Evolutionary conservation across 2,888 invertebrate genomes (phyloP), one percentile per base, ranked within the genome.

Genomic region (Campoplex capitator): DNA sequence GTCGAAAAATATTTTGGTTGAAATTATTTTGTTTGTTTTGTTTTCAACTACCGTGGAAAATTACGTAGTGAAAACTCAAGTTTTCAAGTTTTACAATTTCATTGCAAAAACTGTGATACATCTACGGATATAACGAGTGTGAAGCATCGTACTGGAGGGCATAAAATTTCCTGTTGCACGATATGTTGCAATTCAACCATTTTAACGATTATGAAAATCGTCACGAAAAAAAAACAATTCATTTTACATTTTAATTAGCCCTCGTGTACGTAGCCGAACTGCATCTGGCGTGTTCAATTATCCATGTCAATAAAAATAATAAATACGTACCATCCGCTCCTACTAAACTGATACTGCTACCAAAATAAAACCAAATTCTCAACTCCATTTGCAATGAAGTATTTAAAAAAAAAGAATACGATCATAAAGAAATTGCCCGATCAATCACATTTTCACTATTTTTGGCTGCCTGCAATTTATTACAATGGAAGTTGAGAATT

Each of bases 311-410:
- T 65, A 28, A 71, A 85, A 88, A 87, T n/a, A n/a, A 75, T 82
- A 81, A 87, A 84, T 93, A 92, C 92, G 89, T 92, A 92, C 92
- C 92, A 88, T 89, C 89, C 87, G 90, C 89, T 91, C 90, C 91
- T 92, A 91, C 90, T 87, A 91, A 76, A 90, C 89, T 88, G 88
- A 89, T 88, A 89, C 82, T 88, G 68, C 79, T 83, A 88, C 82
- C 80, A 18, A 48, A 54, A 70, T 51, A 70, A 68, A 62, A 48
- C 48, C 76, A 77, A 79, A 75, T 71, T 78, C 78, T 89, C 85
- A 89, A 68, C 79, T 88, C 88, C 80, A 89, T 84, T 91, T 89
- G 88, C 88, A 89, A 89, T 87, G 89, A 89, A 58, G 68, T 65
- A 35, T 79, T 82, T 42, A 6, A 23, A 45, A 38, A 38, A 48